These are phyloP conservation scores for Leptinotarsa lineolata DNA, from an alignment of 1,140 invertebrate genomes.

Conservation along the genomic window DNA sequence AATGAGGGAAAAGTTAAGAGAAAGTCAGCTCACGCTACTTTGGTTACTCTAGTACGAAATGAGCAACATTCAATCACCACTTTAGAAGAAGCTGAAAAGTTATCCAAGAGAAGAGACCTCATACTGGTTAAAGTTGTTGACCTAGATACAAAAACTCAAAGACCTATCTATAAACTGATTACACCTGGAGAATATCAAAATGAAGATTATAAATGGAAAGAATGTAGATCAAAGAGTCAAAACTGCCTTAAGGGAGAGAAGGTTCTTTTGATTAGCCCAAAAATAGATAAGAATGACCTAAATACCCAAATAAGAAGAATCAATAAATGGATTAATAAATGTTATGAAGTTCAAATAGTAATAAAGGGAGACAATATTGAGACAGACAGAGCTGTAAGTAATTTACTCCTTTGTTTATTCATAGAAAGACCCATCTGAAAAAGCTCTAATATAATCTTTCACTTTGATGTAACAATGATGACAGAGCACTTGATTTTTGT, in stretches of 20 bases:
- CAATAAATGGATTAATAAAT: slow-evolving; percentile 65
- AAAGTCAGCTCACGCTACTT: slow-evolving; percentile 45
- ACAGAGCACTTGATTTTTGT: too few relatives aligned
- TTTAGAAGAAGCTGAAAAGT: slow-evolving; percentile 63
- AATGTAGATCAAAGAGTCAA: slow-evolving; percentile 47
- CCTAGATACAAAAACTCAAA: slow-evolving; percentile 64
- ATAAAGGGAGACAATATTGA: slow-evolving; percentile 60
- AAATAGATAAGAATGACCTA: slow-evolving; percentile 69
- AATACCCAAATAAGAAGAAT: slow-evolving; percentile 65
- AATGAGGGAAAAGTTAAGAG: slow-evolving; percentile 36
- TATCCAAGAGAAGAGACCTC: slow-evolving; percentile 65
- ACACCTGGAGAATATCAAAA: slow-evolving; percentile 50
- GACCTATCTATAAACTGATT: slow-evolving; percentile 66
- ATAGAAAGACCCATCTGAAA: background rate
- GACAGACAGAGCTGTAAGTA: slow-evolving; percentile 58
- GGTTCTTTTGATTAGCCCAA: slow-evolving; percentile 62
- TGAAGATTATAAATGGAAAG: slow-evolving; percentile 51
- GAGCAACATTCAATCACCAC: slow-evolving; percentile 48
- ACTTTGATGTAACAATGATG: background rate
- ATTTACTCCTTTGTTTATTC: slow-evolving; percentile 14
- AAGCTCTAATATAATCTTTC: background rate
- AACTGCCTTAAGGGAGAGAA: slow-evolving; percentile 61
- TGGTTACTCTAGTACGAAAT: slow-evolving; percentile 51
- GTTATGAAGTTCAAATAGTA: slow-evolving; percentile 64
- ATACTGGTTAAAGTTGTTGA: slow-evolving; percentile 69